Conservation (phyloP, 2,113 vertebrate genomes). For the Eubucco bourcierii region DNA sequence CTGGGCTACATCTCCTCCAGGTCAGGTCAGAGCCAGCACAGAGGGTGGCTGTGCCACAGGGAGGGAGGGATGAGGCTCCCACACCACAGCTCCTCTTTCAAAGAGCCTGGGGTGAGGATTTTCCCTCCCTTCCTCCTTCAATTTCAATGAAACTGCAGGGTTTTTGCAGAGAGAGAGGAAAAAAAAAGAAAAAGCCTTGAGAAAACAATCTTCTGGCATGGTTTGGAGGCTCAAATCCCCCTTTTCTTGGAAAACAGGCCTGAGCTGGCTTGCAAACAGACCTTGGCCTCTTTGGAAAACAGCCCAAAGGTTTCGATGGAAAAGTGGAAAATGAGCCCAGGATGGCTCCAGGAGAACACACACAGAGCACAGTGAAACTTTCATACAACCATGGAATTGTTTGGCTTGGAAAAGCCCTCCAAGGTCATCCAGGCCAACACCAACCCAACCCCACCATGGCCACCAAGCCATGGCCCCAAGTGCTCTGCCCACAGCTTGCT, state of each 20-base stretch:
- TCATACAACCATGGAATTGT: too few species aligned
- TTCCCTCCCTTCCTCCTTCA: neutral
- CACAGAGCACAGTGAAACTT: accelerated
- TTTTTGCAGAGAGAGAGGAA: neutral
- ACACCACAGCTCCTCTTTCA: neutral
- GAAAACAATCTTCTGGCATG: constrained; percentile 3
- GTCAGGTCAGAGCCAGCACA: accelerated
- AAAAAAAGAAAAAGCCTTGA: neutral
- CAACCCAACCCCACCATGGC: too few species aligned
- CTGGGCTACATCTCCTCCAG: accelerated
- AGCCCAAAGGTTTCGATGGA: constrained; percentile 33
- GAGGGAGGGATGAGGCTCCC: neutral
- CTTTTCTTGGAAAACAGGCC: constrained; percentile 28
- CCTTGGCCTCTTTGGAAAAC: constrained; percentile 25
- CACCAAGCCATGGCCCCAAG: too few species aligned
- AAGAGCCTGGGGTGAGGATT: neutral
- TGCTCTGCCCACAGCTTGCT: too few species aligned
- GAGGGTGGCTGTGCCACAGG: neutral
- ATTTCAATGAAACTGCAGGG: constrained; percentile 6
- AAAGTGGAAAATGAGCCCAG: constrained; percentile 13
- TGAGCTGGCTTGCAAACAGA: constrained; percentile 8
- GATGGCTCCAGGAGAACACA: neutral
- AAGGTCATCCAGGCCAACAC: too few species aligned
- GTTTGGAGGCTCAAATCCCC: constrained; percentile 27
- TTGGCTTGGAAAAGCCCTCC: too few species aligned